Percentiles rank a stretch among this genome's conserved stretches.
Evolutionary conservation across 2,888 invertebrate genomes (phyloP).

Genomic region (Euplagia quadripunctaria): DNA sequence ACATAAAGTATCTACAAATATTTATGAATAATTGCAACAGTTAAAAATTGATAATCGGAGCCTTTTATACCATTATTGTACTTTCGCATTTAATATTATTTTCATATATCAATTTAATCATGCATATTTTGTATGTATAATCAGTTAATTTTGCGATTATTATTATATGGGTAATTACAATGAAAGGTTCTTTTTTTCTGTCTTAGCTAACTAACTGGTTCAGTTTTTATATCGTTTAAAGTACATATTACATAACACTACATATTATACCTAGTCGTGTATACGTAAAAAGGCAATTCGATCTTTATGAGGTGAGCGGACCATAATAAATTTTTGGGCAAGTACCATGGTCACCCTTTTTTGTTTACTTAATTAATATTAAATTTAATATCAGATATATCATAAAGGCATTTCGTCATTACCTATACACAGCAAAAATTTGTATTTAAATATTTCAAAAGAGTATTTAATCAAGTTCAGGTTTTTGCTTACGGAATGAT

Average conservation of each 20-base stretch:
- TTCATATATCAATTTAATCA: not conserved
- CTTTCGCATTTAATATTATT: not conserved
- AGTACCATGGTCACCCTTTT: not conserved
- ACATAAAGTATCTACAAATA: not conserved
- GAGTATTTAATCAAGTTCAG: not conserved
- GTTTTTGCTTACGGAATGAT: too few relatives aligned
- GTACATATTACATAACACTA: too few relatives aligned
- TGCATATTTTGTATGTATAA: not conserved
- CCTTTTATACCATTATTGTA: not conserved
- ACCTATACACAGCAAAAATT: not conserved
- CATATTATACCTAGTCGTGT: too few relatives aligned
- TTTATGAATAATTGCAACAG: not conserved
- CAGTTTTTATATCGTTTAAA: too few relatives aligned
- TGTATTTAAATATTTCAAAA: not conserved
- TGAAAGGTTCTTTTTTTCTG: not conserved
- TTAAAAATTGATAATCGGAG: too few relatives aligned
- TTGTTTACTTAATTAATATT: not conserved
- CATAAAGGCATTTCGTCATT: not conserved
- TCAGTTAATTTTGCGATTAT: not conserved
- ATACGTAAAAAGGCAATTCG: too few relatives aligned
- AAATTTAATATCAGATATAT: not conserved
- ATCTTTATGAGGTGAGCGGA: too few relatives aligned
- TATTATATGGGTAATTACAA: not conserved
- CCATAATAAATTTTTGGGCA: not conserved
- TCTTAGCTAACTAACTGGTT: not conserved